Evolutionary conservation across 1,140 invertebrate species (phyloP).

Genomic region (Amphibalanus amphitrite): DNA sequence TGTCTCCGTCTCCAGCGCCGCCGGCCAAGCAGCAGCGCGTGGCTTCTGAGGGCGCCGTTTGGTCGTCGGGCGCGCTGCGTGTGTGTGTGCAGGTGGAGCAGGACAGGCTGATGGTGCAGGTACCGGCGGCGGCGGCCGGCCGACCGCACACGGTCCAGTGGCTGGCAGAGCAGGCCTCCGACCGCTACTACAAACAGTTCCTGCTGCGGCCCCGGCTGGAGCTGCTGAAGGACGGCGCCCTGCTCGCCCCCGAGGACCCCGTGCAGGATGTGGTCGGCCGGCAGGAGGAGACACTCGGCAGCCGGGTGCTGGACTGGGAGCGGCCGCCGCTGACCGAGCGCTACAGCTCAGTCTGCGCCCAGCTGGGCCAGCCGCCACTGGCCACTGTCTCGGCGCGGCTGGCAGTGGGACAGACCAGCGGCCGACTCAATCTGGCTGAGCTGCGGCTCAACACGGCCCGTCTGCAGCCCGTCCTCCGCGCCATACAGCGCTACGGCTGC

Average conservation of each 20-base stretch:
- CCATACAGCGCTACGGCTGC: neutral
- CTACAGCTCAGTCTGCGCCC: neutral
- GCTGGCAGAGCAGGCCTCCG: neutral
- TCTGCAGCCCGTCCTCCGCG: neutral
- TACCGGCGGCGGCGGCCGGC: neutral
- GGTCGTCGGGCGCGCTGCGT: neutral
- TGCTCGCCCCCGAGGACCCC: neutral
- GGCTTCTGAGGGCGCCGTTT: neutral
- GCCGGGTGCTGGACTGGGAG: neutral
- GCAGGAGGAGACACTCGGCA: neutral
- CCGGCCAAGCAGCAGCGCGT: no score
- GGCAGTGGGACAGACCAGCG: neutral
- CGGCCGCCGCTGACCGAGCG: slow-evolving; percentile 1
- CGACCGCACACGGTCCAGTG: neutral
- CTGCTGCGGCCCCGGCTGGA: neutral
- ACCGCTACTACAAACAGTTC: neutral
- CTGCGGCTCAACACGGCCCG: neutral
- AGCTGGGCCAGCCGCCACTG: neutral
- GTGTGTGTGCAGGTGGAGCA: neutral
- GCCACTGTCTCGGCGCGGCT: neutral
- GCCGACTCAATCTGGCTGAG: neutral
- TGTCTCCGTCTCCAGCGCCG: no score
- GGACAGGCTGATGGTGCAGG: neutral
- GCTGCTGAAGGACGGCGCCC: slow-evolving; percentile 3
- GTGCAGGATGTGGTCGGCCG: neutral